These are phyloP conservation scores for Protosalanx chinensis DNA, from an alignment of 2,797 vertebrate genomes.

Conservation along the genomic window DNA sequence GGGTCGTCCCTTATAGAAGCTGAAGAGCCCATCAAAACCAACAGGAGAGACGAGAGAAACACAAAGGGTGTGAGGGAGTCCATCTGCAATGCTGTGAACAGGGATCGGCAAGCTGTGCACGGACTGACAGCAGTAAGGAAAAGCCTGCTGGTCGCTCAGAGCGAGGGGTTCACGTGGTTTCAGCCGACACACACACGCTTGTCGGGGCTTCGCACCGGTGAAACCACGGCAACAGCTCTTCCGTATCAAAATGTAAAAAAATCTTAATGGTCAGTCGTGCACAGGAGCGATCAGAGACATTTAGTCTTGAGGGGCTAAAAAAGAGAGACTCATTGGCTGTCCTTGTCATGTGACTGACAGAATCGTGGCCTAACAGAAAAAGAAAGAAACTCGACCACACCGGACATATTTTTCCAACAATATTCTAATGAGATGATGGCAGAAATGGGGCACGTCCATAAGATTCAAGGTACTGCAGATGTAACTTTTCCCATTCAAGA, in stretches of 20 bases:
- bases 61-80: too few species aligned
- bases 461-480: neutral
- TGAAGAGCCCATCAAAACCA: constrained; percentile 9
- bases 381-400: constrained; percentile 19
- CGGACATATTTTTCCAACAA: constrained; percentile 20
- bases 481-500: neutral
- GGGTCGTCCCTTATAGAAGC: neutral
- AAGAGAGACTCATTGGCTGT: constrained; percentile 26
- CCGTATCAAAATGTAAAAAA: constrained; percentile 53
- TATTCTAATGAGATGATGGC: neutral
- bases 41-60: constrained; percentile 8
- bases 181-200: constrained; percentile 14
- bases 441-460: neutral
- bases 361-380: neutral
- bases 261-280: constrained; percentile 20
- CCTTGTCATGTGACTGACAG: constrained; percentile 22
- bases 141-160: too few species aligned
- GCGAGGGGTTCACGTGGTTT: too few species aligned
- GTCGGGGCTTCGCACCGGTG: constrained; percentile 11
- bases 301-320: constrained; percentile 12
- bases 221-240: constrained; percentile 41
- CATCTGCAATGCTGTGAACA: too few species aligned
- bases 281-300: constrained; percentile 34
- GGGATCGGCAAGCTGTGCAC: constrained; percentile 15
- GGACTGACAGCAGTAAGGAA: constrained; percentile 12